Conservation (phyloP, 2,113 vertebrate genomes). For the Sardina pilchardus region DNA sequence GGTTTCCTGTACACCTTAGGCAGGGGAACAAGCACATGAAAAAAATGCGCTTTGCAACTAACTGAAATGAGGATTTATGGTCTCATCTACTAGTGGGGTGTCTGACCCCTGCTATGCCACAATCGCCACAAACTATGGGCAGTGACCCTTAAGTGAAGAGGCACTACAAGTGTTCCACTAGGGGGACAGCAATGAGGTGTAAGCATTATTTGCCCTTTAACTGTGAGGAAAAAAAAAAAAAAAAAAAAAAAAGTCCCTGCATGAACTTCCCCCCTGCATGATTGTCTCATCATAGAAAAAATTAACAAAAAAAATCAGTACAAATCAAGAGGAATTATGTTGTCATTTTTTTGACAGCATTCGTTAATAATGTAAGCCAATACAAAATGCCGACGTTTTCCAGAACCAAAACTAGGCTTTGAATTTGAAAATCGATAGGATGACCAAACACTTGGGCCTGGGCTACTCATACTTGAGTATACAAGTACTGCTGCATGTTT, state of each 20-base stretch:
- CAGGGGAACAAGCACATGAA: background rate
- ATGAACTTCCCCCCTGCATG: background rate
- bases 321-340: background rate
- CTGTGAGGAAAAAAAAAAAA: too few species aligned
- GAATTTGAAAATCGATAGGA: background rate
- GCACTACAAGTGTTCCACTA: background rate
- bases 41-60: background rate
- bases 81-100: background rate
- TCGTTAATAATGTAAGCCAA: background rate
- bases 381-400: background rate
- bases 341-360: background rate
- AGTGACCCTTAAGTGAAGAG: background rate
- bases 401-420: background rate
- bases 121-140: background rate
- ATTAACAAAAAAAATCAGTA: background rate
- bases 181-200: background rate
- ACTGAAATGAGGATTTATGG: background rate
- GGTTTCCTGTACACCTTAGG: background rate
- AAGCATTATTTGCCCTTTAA: background rate
- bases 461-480: background rate
- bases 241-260: background rate
- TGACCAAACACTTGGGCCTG: background rate
- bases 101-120: background rate
- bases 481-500: constrained; percentile 44
- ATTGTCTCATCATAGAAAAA: background rate